Evolutionary conservation across 2,888 invertebrate species (phyloP).

Genomic region (Lydus trimaculatus): DNA sequence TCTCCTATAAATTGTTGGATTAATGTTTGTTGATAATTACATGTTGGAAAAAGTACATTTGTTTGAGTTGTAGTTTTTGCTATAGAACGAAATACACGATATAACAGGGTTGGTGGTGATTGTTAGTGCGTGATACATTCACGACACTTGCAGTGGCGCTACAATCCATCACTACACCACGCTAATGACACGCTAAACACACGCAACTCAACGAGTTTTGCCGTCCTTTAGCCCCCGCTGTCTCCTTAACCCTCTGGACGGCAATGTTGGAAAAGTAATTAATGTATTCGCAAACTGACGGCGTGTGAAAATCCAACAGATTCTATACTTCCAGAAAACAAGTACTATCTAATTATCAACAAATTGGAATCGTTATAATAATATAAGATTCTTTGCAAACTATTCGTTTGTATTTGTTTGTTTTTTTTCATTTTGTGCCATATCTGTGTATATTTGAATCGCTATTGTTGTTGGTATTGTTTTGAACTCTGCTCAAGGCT

Average conservation of each 20-base stretch:
- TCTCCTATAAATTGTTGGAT: slow-evolving; percentile 25
- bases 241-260: slow-evolving; percentile 42
- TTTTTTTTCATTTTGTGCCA: background rate
- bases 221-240: slow-evolving; percentile 36
- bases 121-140: slow-evolving; percentile 58
- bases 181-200: slow-evolving; percentile 60
- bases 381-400: background rate
- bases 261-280: slow-evolving; percentile 51
- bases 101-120: slow-evolving; percentile 49
- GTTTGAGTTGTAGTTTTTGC: slow-evolving; percentile 29
- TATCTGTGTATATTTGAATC: background rate
- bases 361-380: slow-evolving; percentile 13
- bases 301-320: slow-evolving; percentile 51
- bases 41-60: slow-evolving; percentile 29
- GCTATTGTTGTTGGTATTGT: background rate
- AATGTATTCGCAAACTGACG: slow-evolving; percentile 55
- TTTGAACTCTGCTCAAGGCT: background rate
- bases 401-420: no score
- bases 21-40: slow-evolving; percentile 16
- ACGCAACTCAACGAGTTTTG: slow-evolving; percentile 52
- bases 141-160: slow-evolving; percentile 58
- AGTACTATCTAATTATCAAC: slow-evolving; percentile 21
- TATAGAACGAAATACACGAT: slow-evolving; percentile 20
- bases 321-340: slow-evolving; percentile 18
- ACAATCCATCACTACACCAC: slow-evolving; percentile 57